Evolutionary conservation across 1,140 invertebrate genomes (phyloP).

Genomic region (Eumeta japonica): DNA sequence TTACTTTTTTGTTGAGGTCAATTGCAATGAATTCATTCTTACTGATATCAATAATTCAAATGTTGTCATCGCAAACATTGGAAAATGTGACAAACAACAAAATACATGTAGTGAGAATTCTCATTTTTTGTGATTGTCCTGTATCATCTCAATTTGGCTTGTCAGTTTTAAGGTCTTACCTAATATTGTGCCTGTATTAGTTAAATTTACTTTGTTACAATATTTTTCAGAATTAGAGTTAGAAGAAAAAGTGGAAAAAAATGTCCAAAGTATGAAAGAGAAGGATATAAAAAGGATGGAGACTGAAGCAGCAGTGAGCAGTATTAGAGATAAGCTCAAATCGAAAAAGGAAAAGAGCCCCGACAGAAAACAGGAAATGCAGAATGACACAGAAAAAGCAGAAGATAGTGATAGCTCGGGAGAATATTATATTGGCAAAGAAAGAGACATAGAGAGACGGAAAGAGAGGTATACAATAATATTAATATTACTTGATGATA

Average conservation of each 20-base stretch:
- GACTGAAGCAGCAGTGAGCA: slow-evolving; percentile 43
- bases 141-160: not conserved
- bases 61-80: no score
- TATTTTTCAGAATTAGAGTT: slow-evolving; percentile 31
- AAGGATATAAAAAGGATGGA: slow-evolving; percentile 21
- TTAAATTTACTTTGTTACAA: not conserved
- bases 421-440: slow-evolving; percentile 70
- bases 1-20: slow-evolving; percentile 4
- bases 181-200: not conserved
- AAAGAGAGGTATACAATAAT: slow-evolving; percentile 72
- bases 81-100: no score
- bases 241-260: slow-evolving; percentile 17
- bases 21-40: not conserved
- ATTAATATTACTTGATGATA: slow-evolving; percentile 16
- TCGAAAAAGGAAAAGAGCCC: slow-evolving; percentile 36
- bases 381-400: slow-evolving; percentile 15
- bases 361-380: slow-evolving; percentile 26
- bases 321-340: slow-evolving; percentile 54
- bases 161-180: no score
- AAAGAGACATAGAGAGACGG: slow-evolving; percentile 63
- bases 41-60: not conserved
- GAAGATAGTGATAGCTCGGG: slow-evolving; percentile 46
- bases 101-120: not conserved
- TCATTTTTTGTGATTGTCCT: not conserved
- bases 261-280: slow-evolving; percentile 19